Evolutionary conservation across 2,888 invertebrate genomes (phyloP), one percentile per base, ranked within the genome.

Genomic region (Epinotia nisella): DNA sequence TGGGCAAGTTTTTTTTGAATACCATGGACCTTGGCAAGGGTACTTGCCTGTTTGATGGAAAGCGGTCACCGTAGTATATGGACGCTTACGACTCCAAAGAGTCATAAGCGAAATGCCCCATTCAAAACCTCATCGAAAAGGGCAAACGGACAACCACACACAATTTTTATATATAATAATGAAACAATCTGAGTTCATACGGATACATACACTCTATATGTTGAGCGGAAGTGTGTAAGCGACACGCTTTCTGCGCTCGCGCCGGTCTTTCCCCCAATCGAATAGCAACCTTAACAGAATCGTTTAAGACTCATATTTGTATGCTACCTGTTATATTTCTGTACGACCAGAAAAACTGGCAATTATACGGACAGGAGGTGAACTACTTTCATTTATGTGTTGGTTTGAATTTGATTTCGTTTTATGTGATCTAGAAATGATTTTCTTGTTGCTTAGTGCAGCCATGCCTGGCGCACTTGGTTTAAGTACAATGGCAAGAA

Each of bases 191-290:
- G 56, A 39, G 61, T 45, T 17, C 70, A 72, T 80, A 79, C 83
- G 83, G 83, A 83, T 82, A 78, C 79, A 80, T 79, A 74, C 69
- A 69, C 65, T 73, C 59, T 74, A 66, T 61, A 45, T 65, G 71
- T 45, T 76, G 62, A 77, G 75, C 83, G 84, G 83, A 83, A 83
- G 83, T 80, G 78, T 78, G 75, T 73, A 77, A 72, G 70, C 83
- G 86, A 88, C 83, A 89, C 89, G 89, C 89, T 89, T 89, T 89
- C 89, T 89, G 89, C 87, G 77, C 80, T 70, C 79, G 74, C 83
- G 82, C 80, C 80, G 82, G 80, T 81, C 84, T 82, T 49, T 11
- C 66, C 67, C 76, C 74, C 79, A 77, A 62, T 2, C 41, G 0
- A 68, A 68, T 64, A 66, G n/a, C 51, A 17, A 51, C 53, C 45